A percentile compares a stretch with the other conserved stretches of the same genome.
Evolutionary conservation across 1,140 invertebrate genomes (phyloP).

Genomic region (Acyrthosiphon pisum): DNA sequence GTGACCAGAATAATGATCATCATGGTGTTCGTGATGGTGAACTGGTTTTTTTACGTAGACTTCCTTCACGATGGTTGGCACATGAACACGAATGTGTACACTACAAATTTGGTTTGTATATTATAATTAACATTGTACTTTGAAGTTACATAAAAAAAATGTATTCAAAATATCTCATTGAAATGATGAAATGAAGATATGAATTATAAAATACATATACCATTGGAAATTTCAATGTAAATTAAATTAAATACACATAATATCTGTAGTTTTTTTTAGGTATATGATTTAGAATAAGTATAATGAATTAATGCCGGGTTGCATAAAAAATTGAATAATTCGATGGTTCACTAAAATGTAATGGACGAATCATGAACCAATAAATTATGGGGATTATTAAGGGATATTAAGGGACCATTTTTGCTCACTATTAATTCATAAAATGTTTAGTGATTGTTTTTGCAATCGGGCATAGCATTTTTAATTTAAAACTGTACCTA

Average conservation of each 20-base stretch:
- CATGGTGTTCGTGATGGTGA: slow-evolving; percentile 60
- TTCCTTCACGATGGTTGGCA: slow-evolving; percentile 62
- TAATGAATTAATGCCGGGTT: too few species aligned
- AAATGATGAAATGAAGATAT: not conserved
- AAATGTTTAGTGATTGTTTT: not conserved
- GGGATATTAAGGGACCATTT: not conserved
- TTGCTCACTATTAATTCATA: not conserved
- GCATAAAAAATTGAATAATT: not conserved
- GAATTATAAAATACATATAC: not conserved
- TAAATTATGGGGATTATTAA: not conserved
- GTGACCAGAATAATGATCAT: slow-evolving; percentile 58
- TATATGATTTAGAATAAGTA: too few species aligned
- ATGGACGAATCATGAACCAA: not conserved
- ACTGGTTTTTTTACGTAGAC: slow-evolving; percentile 62
- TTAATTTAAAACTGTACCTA: not conserved
- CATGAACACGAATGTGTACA: slow-evolving; percentile 65
- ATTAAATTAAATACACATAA: not conserved
- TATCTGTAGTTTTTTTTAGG: too few species aligned
- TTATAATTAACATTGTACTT: not conserved
- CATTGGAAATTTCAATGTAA: not conserved
- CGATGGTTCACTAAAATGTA: not conserved
- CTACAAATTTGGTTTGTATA: slow-evolving; percentile 60
- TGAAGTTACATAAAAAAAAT: not conserved
- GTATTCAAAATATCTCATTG: not conserved
- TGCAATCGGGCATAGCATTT: not conserved